Conservation (phyloP, 2,113 vertebrate species). For the Acanthochromis polyacanthus region DNA sequence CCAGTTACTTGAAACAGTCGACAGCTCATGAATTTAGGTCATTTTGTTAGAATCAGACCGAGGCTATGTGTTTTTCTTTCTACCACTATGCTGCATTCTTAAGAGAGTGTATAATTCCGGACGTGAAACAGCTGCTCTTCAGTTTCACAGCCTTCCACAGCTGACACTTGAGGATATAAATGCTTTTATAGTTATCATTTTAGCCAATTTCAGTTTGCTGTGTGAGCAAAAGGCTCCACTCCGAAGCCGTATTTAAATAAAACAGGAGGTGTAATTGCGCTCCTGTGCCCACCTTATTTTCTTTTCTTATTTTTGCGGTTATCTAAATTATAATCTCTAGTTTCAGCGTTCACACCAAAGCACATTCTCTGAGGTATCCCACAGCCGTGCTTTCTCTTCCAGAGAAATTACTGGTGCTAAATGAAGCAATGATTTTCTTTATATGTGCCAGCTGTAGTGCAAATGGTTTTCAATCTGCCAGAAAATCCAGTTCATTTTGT, state of each 20-base stretch:
- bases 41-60: conserved; percentile 34
- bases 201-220: conserved; percentile 38
- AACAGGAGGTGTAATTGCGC: conserved; percentile 63
- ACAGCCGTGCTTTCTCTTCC: conserved; percentile 60
- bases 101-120: conserved; percentile 9
- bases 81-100: conserved; percentile 15
- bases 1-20: not conserved
- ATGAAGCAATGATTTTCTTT: conserved; percentile 78
- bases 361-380: conserved; percentile 69
- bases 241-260: conserved; percentile 70
- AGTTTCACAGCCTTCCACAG: conserved; percentile 13
- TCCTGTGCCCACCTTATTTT: conserved; percentile 41
- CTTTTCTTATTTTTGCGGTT: conserved; percentile 35
- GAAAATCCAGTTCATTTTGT: conserved; percentile 69
- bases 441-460: conserved; percentile 71
- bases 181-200: conserved; percentile 48
- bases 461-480: conserved; percentile 71
- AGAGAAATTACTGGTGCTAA: conserved; percentile 78
- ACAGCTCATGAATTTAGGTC: conserved; percentile 48
- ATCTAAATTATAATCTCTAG: conserved; percentile 78
- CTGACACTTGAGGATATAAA: conserved; percentile 44
- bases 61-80: conserved; percentile 9
- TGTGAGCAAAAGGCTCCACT: conserved; percentile 40
- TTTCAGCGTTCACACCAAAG: conserved; percentile 62
- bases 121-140: conserved; percentile 8